Percentiles rank a stretch among this genome's conserved stretches.
Conservation (phyloP, 2,797 vertebrate species). For the Gymnocypris eckloni region DNA sequence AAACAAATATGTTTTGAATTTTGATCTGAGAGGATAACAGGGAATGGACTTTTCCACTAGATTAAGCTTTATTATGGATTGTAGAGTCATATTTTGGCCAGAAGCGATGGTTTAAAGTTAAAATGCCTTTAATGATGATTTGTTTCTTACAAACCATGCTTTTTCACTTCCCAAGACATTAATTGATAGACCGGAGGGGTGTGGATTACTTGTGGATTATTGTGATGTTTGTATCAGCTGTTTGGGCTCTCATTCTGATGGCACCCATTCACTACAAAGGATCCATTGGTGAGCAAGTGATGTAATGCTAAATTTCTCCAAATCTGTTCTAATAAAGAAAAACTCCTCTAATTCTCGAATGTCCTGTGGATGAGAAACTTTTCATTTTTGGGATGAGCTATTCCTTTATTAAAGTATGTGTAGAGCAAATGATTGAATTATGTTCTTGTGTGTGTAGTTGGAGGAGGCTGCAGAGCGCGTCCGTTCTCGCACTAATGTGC, state of each 20-base stretch:
- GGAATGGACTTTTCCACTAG: neutral
- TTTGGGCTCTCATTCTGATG: neutral
- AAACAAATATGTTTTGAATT: too few relatives aligned
- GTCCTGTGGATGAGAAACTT: neutral
- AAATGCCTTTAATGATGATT: neutral
- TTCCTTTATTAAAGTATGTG: neutral
- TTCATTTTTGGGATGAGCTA: neutral
- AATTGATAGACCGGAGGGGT: neutral
- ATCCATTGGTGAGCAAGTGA: neutral
- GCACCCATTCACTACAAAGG: neutral
- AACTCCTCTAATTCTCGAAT: neutral
- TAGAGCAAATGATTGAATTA: neutral
- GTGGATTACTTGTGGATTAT: neutral
- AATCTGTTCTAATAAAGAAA: neutral
- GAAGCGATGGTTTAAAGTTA: neutral
- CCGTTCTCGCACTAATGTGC: conserved; percentile 83
- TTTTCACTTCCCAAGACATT: neutral
- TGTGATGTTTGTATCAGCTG: neutral
- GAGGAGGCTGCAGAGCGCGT: conserved; percentile 89
- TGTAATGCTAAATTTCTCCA: neutral
- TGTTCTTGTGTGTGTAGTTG: conserved; percentile 72
- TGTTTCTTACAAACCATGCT: neutral
- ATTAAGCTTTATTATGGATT: neutral
- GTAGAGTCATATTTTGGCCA: neutral
- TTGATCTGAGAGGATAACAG: too few relatives aligned